phyloP scores from a whole-genome alignment of 2,113 vertebrate species.

The Sminthopsis crassicaudata region DNA sequence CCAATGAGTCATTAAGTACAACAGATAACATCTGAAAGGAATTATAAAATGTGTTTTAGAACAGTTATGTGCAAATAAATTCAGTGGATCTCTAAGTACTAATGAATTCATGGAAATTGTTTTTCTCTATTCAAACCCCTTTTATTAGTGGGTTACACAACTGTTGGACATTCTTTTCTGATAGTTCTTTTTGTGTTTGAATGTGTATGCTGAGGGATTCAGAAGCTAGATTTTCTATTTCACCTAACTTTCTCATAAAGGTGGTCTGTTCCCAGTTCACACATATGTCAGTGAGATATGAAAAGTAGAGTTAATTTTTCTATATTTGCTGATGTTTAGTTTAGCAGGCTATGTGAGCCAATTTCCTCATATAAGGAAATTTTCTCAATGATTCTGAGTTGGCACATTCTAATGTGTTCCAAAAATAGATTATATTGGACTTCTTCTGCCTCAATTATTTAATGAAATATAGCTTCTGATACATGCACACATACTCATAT shows the following conservation, averaged over 20 bases:
- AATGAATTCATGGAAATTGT: not conserved
- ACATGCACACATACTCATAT: not conserved
- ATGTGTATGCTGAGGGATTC: not conserved
- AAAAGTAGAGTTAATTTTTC: not conserved
- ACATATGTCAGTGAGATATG: not conserved
- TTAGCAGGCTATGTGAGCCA: constrained; percentile 15
- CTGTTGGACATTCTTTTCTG: not conserved
- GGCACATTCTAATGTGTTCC: constrained; percentile 5
- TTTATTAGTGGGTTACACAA: not conserved
- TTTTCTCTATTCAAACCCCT: not conserved
- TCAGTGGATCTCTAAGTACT: not conserved
- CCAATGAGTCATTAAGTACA: not conserved
- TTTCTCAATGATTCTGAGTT: constrained; percentile 15
- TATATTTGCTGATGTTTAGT: not conserved
- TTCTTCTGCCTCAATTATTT: constrained; percentile 13
- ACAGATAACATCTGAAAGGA: not conserved
- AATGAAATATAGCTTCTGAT: constrained; percentile 4
- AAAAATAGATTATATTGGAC: not conserved
- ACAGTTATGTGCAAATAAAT: not conserved
- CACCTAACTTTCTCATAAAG: not conserved
- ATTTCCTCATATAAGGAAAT: not conserved
- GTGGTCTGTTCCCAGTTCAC: not conserved
- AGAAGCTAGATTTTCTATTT: not conserved
- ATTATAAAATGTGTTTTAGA: constrained; percentile 12
- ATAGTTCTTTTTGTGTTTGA: not conserved